Conservation (phyloP, 2,113 vertebrate genomes). For the Salvelinus sp. region DNA sequence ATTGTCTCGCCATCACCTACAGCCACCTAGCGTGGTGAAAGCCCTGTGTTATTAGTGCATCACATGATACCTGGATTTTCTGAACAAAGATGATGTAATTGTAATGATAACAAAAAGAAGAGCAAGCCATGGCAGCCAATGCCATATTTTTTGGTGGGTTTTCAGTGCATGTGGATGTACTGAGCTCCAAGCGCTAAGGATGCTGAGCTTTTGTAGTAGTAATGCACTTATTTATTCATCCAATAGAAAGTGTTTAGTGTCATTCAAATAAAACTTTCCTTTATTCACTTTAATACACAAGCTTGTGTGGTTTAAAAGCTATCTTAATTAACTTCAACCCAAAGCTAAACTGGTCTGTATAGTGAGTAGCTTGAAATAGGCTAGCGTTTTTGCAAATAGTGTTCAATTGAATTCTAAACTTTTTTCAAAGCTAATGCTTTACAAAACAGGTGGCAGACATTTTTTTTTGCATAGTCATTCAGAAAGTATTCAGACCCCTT, state of each 20-base stretch:
- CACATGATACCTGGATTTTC: no score
- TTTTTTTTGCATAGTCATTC: not conserved
- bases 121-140: no score
- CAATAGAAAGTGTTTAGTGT: not conserved
- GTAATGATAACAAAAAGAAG: no score
- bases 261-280: slow-evolving; percentile 18
- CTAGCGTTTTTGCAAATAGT: not conserved
- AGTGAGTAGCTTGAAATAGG: not conserved
- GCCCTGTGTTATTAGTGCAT: slow-evolving; percentile 12
- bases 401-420: not conserved
- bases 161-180: not conserved
- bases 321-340: slow-evolving; percentile 49
- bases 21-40: not conserved
- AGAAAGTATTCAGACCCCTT: no score
- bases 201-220: slow-evolving; percentile 23
- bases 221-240: not conserved
- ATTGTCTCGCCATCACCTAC: slow-evolving; percentile 56
- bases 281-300: slow-evolving; percentile 25
- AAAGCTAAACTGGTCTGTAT: not conserved
- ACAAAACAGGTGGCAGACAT: not conserved
- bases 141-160: no score
- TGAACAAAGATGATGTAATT: no score
- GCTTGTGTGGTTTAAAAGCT: slow-evolving; percentile 42
- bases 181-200: slow-evolving; percentile 41
- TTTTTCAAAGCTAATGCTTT: not conserved